These are phyloP conservation scores for Resseliella maxima DNA, from an alignment of 2,888 invertebrate species.

Conservation along the genomic window DNA sequence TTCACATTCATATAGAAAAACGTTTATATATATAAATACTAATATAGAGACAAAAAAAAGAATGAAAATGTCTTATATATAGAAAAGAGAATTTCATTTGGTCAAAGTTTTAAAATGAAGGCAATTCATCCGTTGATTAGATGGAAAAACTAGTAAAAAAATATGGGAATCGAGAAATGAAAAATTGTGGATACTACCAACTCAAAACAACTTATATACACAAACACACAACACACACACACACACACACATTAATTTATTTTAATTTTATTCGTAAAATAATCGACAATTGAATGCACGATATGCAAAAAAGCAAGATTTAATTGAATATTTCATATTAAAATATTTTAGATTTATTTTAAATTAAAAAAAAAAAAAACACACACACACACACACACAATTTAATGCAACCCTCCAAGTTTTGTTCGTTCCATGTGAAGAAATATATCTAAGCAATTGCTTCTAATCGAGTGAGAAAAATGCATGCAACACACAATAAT, in stretches of 20 bases:
- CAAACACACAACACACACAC: neutral
- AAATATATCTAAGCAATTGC: too few relatives aligned
- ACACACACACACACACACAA: neutral
- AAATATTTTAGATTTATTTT: slow-evolving; percentile 42
- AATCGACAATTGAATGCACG: neutral
- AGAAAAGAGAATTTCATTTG: slow-evolving; percentile 17
- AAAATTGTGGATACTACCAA: slow-evolving; percentile 7
- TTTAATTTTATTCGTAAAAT: slow-evolving; percentile 27
- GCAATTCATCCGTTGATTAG: neutral
- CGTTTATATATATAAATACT: too few relatives aligned
- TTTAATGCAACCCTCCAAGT: neutral
- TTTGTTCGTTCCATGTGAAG: too few relatives aligned
- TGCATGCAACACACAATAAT: too few relatives aligned
- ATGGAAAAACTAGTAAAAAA: neutral
- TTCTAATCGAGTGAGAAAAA: too few relatives aligned
- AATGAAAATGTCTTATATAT: too few relatives aligned
- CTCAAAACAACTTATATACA: slow-evolving; percentile 6
- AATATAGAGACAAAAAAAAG: too few relatives aligned
- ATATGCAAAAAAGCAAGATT: neutral
- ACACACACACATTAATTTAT: slow-evolving; percentile 29
- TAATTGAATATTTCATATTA: slow-evolving; percentile 28
- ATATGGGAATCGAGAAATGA: neutral
- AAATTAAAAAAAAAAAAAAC: neutral
- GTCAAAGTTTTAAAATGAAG: neutral
- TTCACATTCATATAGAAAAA: too few relatives aligned